A percentile compares a stretch with the other conserved stretches of the same genome.
Evolutionary conservation across 2,888 invertebrate genomes (phyloP).

Genomic region (Plebejus argus): DNA sequence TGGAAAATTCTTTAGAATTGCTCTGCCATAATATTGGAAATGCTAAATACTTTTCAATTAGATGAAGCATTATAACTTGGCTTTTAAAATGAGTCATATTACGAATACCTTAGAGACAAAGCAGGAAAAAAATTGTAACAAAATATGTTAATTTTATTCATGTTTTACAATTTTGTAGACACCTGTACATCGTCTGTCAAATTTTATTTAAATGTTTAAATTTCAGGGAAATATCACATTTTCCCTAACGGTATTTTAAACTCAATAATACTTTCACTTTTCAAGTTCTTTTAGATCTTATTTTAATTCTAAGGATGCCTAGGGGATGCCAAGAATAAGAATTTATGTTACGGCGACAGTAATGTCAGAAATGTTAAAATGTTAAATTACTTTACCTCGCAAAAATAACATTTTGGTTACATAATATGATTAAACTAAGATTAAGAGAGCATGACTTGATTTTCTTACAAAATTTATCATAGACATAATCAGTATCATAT

Average conservation of each 20-base stretch:
- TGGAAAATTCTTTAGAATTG: slow-evolving; percentile 30
- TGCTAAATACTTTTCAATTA: slow-evolving; percentile 29
- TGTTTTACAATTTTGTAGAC: neutral
- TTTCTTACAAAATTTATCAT: too few species aligned
- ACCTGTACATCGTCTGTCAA: neutral
- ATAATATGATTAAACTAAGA: neutral
- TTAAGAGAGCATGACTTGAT: neutral
- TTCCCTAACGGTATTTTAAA: neutral
- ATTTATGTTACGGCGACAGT: neutral
- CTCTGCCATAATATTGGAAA: slow-evolving; percentile 28
- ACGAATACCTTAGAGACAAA: neutral
- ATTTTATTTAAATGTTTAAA: neutral
- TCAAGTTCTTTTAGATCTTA: neutral
- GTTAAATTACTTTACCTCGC: too few species aligned
- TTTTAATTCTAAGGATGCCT: neutral
- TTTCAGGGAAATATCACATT: neutral
- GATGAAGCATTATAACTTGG: slow-evolving; percentile 15
- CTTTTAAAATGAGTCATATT: neutral
- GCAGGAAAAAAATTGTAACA: neutral
- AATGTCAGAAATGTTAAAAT: neutral
- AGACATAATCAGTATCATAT: too few species aligned
- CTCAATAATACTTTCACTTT: neutral
- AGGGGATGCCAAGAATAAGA: neutral
- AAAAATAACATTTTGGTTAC: neutral
- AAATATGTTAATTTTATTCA: neutral